Percentiles rank a stretch among this genome's conserved stretches.
Evolutionary conservation across 2,113 vertebrate species (phyloP).

Genomic region (Symphodus melops): DNA sequence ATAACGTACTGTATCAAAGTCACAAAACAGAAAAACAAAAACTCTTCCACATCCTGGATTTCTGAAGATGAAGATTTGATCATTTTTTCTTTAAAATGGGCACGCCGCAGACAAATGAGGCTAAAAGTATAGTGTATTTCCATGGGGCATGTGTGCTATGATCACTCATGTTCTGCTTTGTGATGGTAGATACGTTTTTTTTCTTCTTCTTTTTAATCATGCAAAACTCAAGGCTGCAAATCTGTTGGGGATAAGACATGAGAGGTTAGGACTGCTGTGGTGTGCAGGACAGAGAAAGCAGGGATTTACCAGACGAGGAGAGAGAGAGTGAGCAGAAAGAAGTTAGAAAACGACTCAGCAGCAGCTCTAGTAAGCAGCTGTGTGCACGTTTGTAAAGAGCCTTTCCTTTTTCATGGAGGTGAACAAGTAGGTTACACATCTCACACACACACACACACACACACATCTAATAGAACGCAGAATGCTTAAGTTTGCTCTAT

Average conservation of each 20-base stretch:
- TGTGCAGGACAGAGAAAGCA: constrained; percentile 17
- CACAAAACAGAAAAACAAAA: neutral
- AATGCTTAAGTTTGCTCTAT: neutral
- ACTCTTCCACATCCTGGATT: neutral
- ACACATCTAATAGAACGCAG: neutral
- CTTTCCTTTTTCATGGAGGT: neutral
- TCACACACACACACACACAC: neutral
- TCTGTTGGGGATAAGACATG: neutral
- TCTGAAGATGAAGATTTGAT: neutral
- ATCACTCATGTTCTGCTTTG: neutral
- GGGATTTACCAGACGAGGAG: constrained; percentile 23
- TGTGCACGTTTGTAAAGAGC: constrained; percentile 4
- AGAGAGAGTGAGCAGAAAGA: neutral
- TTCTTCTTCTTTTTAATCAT: neutral
- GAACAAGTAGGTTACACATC: neutral
- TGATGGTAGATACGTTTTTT: neutral
- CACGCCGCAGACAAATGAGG: too few species aligned
- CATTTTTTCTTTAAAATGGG: too few species aligned
- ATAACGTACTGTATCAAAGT: neutral
- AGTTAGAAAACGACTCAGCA: constrained; percentile 32
- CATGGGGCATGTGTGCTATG: neutral
- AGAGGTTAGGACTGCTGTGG: constrained; percentile 17
- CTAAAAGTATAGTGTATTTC: neutral
- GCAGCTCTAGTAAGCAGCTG: neutral
- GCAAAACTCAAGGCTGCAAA: constrained; percentile 4